Evolutionary conservation across 2,113 vertebrate species (phyloP), one percentile per base, ranked within the genome.

Genomic region (Phodopus roborovskii): DNA sequence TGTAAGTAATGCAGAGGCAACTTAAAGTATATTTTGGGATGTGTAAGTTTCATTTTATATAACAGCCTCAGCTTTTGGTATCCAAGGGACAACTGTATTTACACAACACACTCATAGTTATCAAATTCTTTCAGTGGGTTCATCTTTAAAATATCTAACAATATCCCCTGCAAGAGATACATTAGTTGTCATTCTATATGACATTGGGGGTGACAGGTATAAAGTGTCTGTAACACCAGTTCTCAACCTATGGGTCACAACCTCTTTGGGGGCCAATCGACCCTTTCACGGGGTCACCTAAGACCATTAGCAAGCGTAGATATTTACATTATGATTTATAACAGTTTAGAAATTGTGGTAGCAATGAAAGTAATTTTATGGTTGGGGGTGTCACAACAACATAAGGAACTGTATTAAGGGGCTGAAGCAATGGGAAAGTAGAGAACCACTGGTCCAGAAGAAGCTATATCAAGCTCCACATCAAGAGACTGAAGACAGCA

Each of bases 121-220:
- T 58, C 74, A 90, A 81, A 92, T 84, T 30, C 42, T 92, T 89
- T 81, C 84, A 20, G 1, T 11, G 30, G 10, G 68, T 93, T 91
- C 91, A 90, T 79, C 62, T 81, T 71, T 42, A 74, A 86, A 86
- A 74, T 58, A 81, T 79, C 71, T 83, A 92, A 71, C 66, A 79
- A 42, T 56, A 48, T 6, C 8, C 82, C 73, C 50, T 50, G 36
- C 39, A 87, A 91, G 78, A 87, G 16, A 94, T 36, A 60, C 0
- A 42, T 3, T 58, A 56, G 28, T 30, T 58, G 33, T n/a, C 36
- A 39, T 50, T 53, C 39, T 58, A 92, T 68, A 11, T 28, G 24
- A 92, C 66, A 53, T 28, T 66, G 53, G 42, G 70, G 42, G 33
- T 11, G 81, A 91, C 74, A 9, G 13, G 87, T 50, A 73, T 68